A percentile compares a stretch with the other conserved stretches of the same genome.
Evolutionary conservation across 2,113 vertebrate genomes (phyloP).

Genomic region (Sapayoa aenigma): DNA sequence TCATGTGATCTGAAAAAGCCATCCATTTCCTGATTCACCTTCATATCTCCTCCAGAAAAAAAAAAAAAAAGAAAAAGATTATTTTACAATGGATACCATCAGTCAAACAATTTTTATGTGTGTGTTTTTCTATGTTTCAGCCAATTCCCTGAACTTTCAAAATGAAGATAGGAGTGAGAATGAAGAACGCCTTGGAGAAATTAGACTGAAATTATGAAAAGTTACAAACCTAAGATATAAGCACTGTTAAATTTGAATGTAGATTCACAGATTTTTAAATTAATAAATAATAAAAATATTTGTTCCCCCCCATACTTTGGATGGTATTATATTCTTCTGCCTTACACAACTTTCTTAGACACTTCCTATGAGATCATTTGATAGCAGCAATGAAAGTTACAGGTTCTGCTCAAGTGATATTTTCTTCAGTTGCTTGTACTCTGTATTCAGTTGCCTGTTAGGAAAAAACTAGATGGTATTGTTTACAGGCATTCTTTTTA

Average conservation of each 20-base stretch:
- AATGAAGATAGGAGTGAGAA: background rate
- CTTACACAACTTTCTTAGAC: background rate
- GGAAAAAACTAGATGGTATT: background rate
- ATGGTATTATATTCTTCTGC: background rate
- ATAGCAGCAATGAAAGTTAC: background rate
- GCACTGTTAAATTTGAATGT: background rate
- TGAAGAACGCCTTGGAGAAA: background rate
- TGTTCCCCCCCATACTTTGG: background rate
- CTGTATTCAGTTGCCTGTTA: background rate
- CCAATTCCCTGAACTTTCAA: background rate
- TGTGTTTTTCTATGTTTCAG: conserved; percentile 46
- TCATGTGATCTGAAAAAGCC: conserved; percentile 76
- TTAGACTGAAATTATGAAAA: background rate
- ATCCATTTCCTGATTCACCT: conserved; percentile 84
- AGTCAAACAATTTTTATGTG: conserved; percentile 7
- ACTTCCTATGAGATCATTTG: background rate
- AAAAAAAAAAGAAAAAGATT: background rate
- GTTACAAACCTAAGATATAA: background rate
- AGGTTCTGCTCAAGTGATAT: background rate
- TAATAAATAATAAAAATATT: background rate
- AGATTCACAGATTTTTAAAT: background rate
- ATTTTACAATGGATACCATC: background rate
- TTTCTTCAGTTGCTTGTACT: background rate
- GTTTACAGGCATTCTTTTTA: background rate
- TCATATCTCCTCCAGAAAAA: background rate